These are phyloP conservation scores for Pentalonia nigronervosa DNA, from an alignment of 1,140 invertebrate species.

Conservation along the genomic window DNA sequence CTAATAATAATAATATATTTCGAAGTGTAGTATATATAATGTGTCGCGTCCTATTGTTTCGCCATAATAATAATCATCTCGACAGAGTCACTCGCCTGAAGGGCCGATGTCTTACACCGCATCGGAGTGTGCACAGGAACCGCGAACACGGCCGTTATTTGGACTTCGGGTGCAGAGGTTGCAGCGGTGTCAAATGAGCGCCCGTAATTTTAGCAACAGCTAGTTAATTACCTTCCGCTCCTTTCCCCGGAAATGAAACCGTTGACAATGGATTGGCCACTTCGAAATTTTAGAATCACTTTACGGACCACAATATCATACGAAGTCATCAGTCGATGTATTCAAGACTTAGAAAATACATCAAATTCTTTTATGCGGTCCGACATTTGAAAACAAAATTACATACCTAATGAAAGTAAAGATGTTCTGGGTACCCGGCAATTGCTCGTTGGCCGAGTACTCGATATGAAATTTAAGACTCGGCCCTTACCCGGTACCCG, in stretches of 20 bases:
- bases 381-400: too few relatives aligned
- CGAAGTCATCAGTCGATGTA: too few relatives aligned
- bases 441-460: too few relatives aligned
- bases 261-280: constrained; percentile 11
- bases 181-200: neutral
- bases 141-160: neutral
- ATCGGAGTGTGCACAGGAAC: neutral
- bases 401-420: neutral
- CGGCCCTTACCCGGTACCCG: too few relatives aligned
- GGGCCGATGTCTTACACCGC: neutral
- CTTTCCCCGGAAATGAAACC: neutral
- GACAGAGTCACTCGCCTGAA: neutral
- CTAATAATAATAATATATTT: too few relatives aligned
- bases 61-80: neutral
- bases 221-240: constrained; percentile 10
- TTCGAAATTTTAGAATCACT: constrained; percentile 9
- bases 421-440: too few relatives aligned
- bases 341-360: too few relatives aligned
- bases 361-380: too few relatives aligned
- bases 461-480: too few relatives aligned
- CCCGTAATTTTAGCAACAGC: constrained; percentile 20
- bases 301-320: too few relatives aligned
- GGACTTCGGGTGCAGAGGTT: neutral
- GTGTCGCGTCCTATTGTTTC: too few relatives aligned
- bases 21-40: too few relatives aligned